Conservation (phyloP, 2,888 invertebrate genomes). For the Leucania comma region DNA sequence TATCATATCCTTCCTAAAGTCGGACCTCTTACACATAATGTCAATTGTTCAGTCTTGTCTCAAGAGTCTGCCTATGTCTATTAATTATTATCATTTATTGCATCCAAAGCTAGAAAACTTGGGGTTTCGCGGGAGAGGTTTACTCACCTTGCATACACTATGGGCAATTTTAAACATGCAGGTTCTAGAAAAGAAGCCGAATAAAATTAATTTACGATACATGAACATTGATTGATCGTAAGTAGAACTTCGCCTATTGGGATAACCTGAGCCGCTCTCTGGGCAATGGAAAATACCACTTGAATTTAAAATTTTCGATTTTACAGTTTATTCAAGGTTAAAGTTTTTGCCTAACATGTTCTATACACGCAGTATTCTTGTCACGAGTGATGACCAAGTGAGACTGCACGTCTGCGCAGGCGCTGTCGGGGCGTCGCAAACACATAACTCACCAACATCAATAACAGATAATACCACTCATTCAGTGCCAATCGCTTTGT, state of each 20-base stretch:
- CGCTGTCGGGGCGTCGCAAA: constrained; percentile 65
- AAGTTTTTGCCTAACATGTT: constrained; percentile 52
- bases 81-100: background rate
- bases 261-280: too few species aligned
- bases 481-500: constrained; percentile 77
- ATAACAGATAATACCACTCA: constrained; percentile 81
- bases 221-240: background rate
- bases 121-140: too few species aligned
- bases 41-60: background rate
- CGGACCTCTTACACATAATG: constrained; percentile 1
- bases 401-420: constrained; percentile 82
- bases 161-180: background rate
- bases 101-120: too few species aligned
- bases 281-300: background rate
- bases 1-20: constrained; percentile 10
- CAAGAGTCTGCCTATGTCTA: background rate
- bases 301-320: constrained; percentile 16
- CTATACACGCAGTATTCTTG: constrained; percentile 70
- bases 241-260: background rate
- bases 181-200: background rate
- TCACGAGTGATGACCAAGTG: constrained; percentile 76
- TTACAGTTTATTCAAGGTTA: constrained; percentile 36
- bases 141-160: background rate
- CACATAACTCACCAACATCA: constrained; percentile 79
- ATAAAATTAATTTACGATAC: background rate